phyloP scores from a whole-genome alignment of 2,113 vertebrate genomes.

The Oreotrochilus melanogaster region DNA sequence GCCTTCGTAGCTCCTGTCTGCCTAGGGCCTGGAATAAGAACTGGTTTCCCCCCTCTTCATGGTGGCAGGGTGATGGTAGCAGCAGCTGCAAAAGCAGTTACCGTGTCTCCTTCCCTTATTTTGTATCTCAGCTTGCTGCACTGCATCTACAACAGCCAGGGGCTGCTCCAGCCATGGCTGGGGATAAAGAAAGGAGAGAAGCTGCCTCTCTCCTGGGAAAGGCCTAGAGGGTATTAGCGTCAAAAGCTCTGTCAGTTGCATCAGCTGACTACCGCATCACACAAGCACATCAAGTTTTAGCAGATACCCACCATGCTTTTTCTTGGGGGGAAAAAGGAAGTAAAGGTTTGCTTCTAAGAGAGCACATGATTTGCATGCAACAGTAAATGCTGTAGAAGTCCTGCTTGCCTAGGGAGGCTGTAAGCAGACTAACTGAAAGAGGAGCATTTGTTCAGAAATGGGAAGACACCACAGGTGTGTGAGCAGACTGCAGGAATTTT shows the following conservation, averaged over 20 bases:
- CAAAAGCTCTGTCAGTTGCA: background rate
- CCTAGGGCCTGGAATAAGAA: background rate
- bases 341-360: background rate
- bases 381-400: background rate
- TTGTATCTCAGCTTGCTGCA: background rate
- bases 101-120: background rate
- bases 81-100: background rate
- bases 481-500: background rate
- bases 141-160: background rate
- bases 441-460: background rate
- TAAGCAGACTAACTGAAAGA: background rate
- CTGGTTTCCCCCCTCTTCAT: background rate
- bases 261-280: background rate
- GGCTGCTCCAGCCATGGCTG: background rate
- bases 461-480: accelerated
- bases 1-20: accelerated
- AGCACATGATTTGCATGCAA: background rate
- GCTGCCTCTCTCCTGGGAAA: background rate
- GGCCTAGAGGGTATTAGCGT: accelerated
- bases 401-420: background rate
- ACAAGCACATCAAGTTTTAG: background rate
- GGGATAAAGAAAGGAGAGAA: background rate
- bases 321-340: background rate
- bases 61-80: background rate
- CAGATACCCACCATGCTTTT: background rate